These are phyloP conservation scores for Gymnarchus niloticus DNA, from an alignment of 2,113 vertebrate species.

Conservation along the genomic window DNA sequence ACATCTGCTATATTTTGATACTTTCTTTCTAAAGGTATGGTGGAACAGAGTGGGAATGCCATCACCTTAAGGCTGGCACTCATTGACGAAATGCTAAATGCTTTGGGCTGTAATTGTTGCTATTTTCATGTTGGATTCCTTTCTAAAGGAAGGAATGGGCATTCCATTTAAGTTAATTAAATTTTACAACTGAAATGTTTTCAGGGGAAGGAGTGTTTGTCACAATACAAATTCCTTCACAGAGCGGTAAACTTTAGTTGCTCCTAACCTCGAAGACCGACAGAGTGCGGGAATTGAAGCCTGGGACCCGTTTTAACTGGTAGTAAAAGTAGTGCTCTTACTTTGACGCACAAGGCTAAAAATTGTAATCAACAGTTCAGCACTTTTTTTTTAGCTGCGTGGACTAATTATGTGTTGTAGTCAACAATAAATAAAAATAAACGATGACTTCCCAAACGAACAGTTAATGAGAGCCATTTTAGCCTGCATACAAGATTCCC, in stretches of 20 bases:
- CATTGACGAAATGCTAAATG: not conserved
- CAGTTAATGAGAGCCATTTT: not conserved
- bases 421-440: conserved; percentile 12
- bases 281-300: not conserved
- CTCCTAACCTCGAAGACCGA: not conserved
- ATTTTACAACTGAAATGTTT: conserved; percentile 6
- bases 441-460: not conserved
- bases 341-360: not conserved
- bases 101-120: not conserved
- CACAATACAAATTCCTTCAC: not conserved
- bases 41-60: not conserved
- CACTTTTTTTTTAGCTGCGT: conserved; percentile 16
- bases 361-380: conserved; percentile 9
- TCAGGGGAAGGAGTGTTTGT: not conserved
- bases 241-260: not conserved
- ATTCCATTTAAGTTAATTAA: conserved; percentile 10
- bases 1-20: not conserved
- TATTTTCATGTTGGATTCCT: not conserved
- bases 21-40: not conserved
- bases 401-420: conserved; percentile 8
- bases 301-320: not conserved
- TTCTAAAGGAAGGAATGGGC: not conserved
- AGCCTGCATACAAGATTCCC: not conserved
- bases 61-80: not conserved
- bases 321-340: conserved; percentile 8